Conservation (phyloP, 2,888 invertebrate species). For the Dynastes maya region DNA sequence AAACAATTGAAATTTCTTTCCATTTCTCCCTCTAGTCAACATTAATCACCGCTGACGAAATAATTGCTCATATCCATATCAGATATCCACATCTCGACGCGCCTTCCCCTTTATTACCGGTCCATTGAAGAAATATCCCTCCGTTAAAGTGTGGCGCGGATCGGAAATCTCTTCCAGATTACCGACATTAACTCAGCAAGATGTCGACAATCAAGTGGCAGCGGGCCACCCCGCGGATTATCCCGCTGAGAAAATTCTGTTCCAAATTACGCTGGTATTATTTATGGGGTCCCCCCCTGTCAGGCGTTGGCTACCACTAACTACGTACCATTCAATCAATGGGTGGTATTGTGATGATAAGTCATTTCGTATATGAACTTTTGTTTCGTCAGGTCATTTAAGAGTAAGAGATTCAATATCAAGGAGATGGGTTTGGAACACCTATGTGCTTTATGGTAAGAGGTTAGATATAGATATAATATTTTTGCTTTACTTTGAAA, state of each 20-base stretch:
- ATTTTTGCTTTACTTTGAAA: no score
- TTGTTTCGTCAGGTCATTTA: conserved; percentile 7
- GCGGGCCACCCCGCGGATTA: conserved; percentile 12
- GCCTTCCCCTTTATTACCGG: no score
- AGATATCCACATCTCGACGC: no score
- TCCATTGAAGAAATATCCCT: no score
- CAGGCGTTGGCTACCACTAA: conserved; percentile 12
- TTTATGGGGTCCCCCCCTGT: conserved; percentile 19
- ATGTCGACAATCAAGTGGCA: conserved; percentile 15
- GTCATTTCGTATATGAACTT: conserved; percentile 11
- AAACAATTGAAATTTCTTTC: no score
- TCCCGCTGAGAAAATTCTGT: conserved; percentile 43
- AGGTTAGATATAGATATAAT: no score
- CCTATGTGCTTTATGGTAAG: no score
- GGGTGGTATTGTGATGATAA: conserved; percentile 37
- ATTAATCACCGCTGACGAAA: neutral
- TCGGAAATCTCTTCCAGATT: conserved; percentile 19
- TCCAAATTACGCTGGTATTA: conserved; percentile 39
- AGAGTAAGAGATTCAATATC: no score
- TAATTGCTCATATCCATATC: neutral
- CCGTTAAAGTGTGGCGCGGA: neutral
- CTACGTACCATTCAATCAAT: conserved; percentile 35
- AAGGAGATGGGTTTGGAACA: no score
- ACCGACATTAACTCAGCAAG: conserved; percentile 35
- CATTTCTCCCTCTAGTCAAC: no score